These are phyloP conservation scores for Seriola aureovittata DNA, from an alignment of 2,113 vertebrate genomes.

Conservation along the genomic window DNA sequence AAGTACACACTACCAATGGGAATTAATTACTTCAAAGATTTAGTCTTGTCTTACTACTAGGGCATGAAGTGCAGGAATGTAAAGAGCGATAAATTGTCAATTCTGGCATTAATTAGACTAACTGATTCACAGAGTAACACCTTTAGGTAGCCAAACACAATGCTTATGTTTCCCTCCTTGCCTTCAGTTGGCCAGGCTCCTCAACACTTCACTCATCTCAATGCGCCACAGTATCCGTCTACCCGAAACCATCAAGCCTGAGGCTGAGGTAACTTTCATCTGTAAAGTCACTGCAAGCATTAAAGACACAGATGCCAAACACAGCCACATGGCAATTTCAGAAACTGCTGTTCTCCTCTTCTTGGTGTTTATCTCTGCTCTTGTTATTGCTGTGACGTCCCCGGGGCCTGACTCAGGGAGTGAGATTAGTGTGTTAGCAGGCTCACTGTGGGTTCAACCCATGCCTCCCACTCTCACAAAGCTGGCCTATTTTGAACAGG, in stretches of 20 bases:
- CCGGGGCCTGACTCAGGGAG: slow-evolving; percentile 45
- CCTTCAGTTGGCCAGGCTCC: slow-evolving; percentile 20
- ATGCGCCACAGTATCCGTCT: slow-evolving; percentile 45
- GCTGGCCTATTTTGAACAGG: slow-evolving; percentile 20
- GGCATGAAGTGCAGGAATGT: background rate
- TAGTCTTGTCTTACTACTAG: background rate
- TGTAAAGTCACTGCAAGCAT: slow-evolving; percentile 46
- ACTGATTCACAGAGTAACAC: slow-evolving; percentile 17
- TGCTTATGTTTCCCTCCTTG: background rate
- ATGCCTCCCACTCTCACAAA: slow-evolving; percentile 29
- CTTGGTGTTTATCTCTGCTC: slow-evolving; percentile 57
- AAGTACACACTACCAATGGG: background rate
- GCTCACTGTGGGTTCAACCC: slow-evolving; percentile 36
- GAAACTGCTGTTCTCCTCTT: slow-evolving; percentile 41
- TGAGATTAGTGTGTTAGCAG: slow-evolving; percentile 32
- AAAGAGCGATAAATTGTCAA: slow-evolving; percentile 6
- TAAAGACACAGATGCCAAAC: slow-evolving; percentile 64
- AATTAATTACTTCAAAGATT: slow-evolving; percentile 29
- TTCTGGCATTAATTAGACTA: slow-evolving; percentile 11
- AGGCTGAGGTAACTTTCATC: slow-evolving; percentile 57
- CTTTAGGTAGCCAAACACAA: background rate
- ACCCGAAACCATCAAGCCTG: slow-evolving; percentile 40
- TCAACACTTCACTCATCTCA: slow-evolving; percentile 44
- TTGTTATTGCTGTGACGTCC: slow-evolving; percentile 49
- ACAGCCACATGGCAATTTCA: slow-evolving; percentile 48